A percentile compares a stretch with the other conserved stretches of the same genome.
These are phyloP conservation scores for Hemiprocne comata DNA, from an alignment of 2,113 vertebrate species.

Conservation along the genomic window DNA sequence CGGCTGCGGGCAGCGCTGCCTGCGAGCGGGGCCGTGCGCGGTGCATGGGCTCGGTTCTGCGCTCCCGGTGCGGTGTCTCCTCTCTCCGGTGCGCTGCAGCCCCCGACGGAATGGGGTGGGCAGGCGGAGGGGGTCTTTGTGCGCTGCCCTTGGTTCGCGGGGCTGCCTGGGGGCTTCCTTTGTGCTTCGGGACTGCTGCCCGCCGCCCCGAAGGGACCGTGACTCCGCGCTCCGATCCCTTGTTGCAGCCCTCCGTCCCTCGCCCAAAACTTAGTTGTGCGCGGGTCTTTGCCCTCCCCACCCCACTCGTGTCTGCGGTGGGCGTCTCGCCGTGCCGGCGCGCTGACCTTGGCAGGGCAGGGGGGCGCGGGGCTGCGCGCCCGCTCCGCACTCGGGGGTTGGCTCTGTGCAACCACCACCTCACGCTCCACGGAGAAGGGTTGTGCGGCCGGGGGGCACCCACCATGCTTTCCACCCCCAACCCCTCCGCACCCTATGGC, in stretches of 20 bases:
- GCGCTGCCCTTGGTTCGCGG: background rate
- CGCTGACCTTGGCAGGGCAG: constrained; percentile 1
- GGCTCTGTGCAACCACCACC: background rate
- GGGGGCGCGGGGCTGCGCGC: background rate
- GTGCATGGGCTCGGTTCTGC: background rate
- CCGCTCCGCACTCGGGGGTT: background rate
- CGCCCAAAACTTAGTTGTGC: background rate
- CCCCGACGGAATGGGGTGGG: background rate
- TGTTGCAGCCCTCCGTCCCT: background rate
- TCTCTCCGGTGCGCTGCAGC: constrained; percentile 5
- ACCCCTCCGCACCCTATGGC: background rate
- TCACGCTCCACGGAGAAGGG: background rate
- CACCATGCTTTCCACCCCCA: background rate
- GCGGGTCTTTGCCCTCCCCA: background rate
- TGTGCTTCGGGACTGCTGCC: constrained; percentile 13
- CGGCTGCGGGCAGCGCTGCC: background rate
- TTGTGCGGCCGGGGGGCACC: background rate
- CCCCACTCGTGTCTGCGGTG: background rate
- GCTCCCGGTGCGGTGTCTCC: background rate
- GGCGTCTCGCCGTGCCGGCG: background rate
- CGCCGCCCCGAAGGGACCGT: background rate
- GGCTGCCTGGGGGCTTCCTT: background rate
- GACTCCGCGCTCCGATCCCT: background rate
- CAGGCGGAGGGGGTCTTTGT: background rate
- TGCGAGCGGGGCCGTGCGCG: background rate